Evolutionary conservation across 2,113 vertebrate genomes (phyloP), one percentile per base, ranked within the genome.

Genomic region (Odontesthes bonariensis): DNA sequence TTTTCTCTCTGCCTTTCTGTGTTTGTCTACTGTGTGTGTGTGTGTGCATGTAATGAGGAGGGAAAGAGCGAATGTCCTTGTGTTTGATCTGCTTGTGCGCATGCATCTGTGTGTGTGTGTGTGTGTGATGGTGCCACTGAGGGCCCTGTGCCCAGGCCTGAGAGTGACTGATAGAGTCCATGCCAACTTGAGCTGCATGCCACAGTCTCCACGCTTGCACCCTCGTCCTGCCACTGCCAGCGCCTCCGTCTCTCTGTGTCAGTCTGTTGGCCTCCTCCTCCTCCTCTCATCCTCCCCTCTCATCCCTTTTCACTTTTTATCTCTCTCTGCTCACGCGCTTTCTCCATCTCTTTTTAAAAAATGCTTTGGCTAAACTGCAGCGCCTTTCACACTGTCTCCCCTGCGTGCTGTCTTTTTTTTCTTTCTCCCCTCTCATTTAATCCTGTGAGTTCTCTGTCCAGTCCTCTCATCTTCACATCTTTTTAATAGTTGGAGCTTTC

Each of bases 161-260:
- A 90, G 89, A 91, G 77, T 84, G 89, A 83, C 73, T 78, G 92
- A 93, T 93, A 93, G 92, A 92, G 87, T 86, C 86, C 81, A 79
- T 89, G 92, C 92, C 92, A 93, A 82, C 83, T 82, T 65, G 82
- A 89, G 81, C 87, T 64, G 87, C 86, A 84, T 86, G 86, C 89
- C 87, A 87, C 89, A 79, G 85, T 85, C 87, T 84, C 82, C 67
- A 77, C 79, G 77, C 80, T 76, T 82, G 73, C 86, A 81, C 86
- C 80, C 80, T 4, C 81, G 83, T 90, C 87, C 82, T 69, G 81
- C 83, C 82, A 75, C 86, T 87, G 87, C 88, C 86, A 89, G 77
- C 75, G 1, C 56, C 74, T 57, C 82, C 19, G 6, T 81, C 81
- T 59, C 68, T 70, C 65, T 77, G 64, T 78, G 58, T 87, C 84